A percentile compares a stretch with the other conserved stretches of the same genome.
Evolutionary conservation across 2,888 invertebrate genomes (phyloP).

Genomic region (Acheta domesticus): DNA sequence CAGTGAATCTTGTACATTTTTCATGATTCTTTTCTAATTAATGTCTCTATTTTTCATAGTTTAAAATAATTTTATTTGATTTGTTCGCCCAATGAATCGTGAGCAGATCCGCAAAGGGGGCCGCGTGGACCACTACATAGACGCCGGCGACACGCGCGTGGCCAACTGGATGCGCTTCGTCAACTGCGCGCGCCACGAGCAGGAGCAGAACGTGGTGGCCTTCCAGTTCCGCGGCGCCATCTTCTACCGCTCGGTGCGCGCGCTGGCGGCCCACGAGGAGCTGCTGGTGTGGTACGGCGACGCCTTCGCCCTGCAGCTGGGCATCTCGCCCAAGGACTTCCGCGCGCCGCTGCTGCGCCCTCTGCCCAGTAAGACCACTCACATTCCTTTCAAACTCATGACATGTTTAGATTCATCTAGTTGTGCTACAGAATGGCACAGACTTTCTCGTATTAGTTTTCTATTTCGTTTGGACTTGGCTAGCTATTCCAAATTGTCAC

Average conservation of each 20-base stretch:
- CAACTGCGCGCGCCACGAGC: conserved; percentile 52
- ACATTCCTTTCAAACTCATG: too few relatives aligned
- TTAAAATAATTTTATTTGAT: too few relatives aligned
- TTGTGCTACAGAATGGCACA: too few relatives aligned
- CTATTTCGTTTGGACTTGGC: too few relatives aligned
- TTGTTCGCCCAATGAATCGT: too few relatives aligned
- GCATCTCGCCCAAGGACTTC: conserved; percentile 39
- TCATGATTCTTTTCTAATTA: too few relatives aligned
- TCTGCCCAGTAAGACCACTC: conserved; percentile 5
- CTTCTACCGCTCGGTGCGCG: conserved; percentile 51
- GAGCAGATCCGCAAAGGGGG: conserved; percentile 21
- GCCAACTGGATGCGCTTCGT: conserved; percentile 59
- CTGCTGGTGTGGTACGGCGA: conserved; percentile 50
- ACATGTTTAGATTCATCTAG: too few relatives aligned
- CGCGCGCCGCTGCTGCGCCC: not conserved
- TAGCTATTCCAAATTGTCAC: too few relatives aligned
- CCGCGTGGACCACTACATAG: conserved; percentile 43
- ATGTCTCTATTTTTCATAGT: too few relatives aligned
- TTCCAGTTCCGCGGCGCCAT: conserved; percentile 55
- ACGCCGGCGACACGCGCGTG: conserved; percentile 48
- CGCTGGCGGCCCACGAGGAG: conserved; percentile 45
- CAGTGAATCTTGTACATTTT: too few relatives aligned
- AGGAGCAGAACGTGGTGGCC: conserved; percentile 56
- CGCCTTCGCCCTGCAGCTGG: conserved; percentile 46
- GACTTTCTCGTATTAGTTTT: too few relatives aligned